Evolutionary conservation across 1,140 invertebrate genomes (phyloP), one percentile per base, ranked within the genome.

Genomic region (Zaprionus kolodkinae): DNA sequence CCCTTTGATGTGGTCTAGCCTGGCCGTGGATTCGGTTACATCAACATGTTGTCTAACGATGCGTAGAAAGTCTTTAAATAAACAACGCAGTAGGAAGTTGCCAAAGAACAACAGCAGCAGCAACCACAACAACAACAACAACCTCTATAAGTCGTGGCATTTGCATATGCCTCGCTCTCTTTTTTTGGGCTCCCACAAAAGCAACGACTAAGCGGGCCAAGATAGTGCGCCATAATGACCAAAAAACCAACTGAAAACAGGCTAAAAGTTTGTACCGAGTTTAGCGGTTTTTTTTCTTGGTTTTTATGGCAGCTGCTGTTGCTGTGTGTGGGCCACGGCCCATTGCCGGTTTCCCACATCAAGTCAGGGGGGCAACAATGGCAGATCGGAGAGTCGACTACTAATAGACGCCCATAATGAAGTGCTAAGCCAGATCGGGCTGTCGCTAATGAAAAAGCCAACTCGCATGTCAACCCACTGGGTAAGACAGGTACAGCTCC

Each of bases 51-150:
- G 76, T 59, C 73, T 71, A 87, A 88, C 84, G 80, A 84, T 79
- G 80, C 84, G 85, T 80, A 79, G 77, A 78, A 74, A 78, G 84
- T 88, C 84, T 87, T 88, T 83, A 88, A 83, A 80, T 87, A 88
- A 87, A 88, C 84, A 72, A 48, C 55, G 62, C 70, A 71, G 27
- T 2, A 80, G 83, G 79, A 88, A 88, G 84, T 88, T 87, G 83
- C 79, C 83, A 79, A 72, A 79, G 83, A 86, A 78, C 55, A 66
- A 35, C 66, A 68, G 15, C 64, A 25, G n/a, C 52, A 66, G 1
- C 45, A 57, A 12, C 48, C 64, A 13, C 36, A 55, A 36, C 45
- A 57, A 12, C 48, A 65, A 13, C 36, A 55, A 36, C 38, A 65
- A 38, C 68, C 27, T 30, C 27, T 30, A 30, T 30, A 30, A 57